Conservation (phyloP, 2,113 vertebrate species). For the Catharus minimus region DNA sequence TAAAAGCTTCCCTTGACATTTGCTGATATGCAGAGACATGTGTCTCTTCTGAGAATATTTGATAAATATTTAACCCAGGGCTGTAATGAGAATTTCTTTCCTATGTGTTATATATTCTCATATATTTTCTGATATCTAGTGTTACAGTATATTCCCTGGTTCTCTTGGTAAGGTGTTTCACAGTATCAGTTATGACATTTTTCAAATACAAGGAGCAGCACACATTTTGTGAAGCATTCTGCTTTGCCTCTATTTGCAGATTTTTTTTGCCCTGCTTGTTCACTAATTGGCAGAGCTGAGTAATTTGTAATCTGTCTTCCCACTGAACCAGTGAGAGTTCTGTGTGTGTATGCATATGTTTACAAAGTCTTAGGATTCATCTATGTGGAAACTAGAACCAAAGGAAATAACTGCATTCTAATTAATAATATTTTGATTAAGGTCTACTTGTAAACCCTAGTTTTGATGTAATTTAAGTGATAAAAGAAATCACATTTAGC, state of each 20-base stretch:
- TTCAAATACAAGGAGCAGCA: neutral
- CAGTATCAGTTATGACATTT: neutral
- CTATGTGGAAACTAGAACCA: conserved; percentile 21
- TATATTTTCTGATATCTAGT: neutral
- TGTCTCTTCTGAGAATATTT: neutral
- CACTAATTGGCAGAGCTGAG: conserved; percentile 36
- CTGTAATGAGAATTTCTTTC: neutral
- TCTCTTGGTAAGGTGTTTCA: neutral
- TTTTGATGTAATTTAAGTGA: conserved; percentile 43
- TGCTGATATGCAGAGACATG: neutral
- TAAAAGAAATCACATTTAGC: conserved; percentile 45
- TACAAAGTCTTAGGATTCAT: conserved; percentile 31
- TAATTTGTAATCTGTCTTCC: conserved; percentile 51
- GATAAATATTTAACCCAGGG: neutral
- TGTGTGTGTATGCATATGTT: conserved; percentile 1
- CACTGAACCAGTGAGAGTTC: conserved; percentile 29
- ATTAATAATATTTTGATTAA: conserved; percentile 59
- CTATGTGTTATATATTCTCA: neutral
- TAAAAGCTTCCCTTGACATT: neutral
- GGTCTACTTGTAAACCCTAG: conserved; percentile 21
- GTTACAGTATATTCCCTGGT: neutral
- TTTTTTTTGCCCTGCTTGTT: neutral
- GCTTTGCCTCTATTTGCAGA: neutral
- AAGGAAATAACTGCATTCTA: conserved; percentile 38
- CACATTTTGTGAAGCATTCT: conserved; percentile 1